Evolutionary conservation across 2,888 invertebrate species (phyloP).

Genomic region (Chelonus formosanus): DNA sequence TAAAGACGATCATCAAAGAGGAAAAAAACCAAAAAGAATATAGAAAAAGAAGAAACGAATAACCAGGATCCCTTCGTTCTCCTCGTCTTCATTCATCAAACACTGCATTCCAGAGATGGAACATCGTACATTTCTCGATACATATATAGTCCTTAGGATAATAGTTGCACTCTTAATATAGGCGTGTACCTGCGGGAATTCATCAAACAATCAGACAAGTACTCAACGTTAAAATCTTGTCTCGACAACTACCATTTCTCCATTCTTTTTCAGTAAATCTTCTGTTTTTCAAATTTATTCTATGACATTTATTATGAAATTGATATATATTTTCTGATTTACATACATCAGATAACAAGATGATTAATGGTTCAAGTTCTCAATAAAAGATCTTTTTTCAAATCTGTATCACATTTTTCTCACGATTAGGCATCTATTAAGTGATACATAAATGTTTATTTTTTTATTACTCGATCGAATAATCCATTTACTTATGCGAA

Average conservation of each 20-base stretch:
- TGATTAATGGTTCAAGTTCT: too few relatives aligned
- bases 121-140: conserved; percentile 30
- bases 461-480: too few relatives aligned
- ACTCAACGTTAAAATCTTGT: conserved; percentile 10
- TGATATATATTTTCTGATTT: too few relatives aligned
- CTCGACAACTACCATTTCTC: conserved; percentile 40
- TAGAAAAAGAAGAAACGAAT: conserved; percentile 14
- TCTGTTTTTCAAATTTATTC: conserved; percentile 9
- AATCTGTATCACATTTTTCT: too few relatives aligned
- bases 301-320: too few relatives aligned
- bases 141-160: conserved; percentile 30
- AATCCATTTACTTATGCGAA: too few relatives aligned
- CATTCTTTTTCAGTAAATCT: conserved; percentile 34
- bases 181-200: conserved; percentile 38
- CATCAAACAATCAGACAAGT: conserved; percentile 33
- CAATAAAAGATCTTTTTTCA: too few relatives aligned
- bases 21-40: conserved; percentile 5
- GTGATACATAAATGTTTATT: too few relatives aligned
- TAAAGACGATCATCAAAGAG: conserved; percentile 12
- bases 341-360: too few relatives aligned
- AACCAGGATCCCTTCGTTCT: conserved; percentile 43
- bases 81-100: conserved; percentile 57
- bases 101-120: conserved; percentile 42
- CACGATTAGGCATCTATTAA: too few relatives aligned
- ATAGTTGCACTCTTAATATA: conserved; percentile 29